Base-by-base conservation (phyloP, 2,113 vertebrate species). In the Ctenodactylus gundi region DNA sequence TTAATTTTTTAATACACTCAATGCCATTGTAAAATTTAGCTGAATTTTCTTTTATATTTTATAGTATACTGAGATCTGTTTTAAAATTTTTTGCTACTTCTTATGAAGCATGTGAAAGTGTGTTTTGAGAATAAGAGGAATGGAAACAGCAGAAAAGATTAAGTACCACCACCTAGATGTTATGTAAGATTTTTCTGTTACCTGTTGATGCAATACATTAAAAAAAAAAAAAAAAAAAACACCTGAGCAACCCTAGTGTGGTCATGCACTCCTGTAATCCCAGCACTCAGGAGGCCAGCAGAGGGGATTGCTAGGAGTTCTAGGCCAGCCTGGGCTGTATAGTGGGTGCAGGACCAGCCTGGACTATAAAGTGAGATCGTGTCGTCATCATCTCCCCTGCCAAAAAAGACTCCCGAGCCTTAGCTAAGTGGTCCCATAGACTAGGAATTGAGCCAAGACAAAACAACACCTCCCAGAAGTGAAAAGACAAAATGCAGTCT, bases 1-100 rank as follows among this genome's bases (percentile, higher is more conserved):
- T 17, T 83, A 21, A 25, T 49, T 94, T 82, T 65, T 88, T 49
- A 91, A 58, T 89, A 68, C 84, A 81, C 72, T 90, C 80, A 80
- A 90, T 93, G 29, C 29, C 49, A 70, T 68, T 88, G 41, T 87
- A 81, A 95, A 94, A 76, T 75, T 90, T 93, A 93, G 25, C 44
- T 89, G 4, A 39, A 58, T 65, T 88, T 31, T 90, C 4, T 88
- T 46, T 85, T 60, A 29, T 82, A 84, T 85, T 91, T 93, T 94
- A 85, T 94, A 41, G 15, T 85, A 76, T 46, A 75, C 58, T 27
- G 34, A 90, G 80, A 80, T 36, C 80, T 88, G 5, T 85, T 41
- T 76, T 89, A 95, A 93, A 80, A 27, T 31, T 82, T 41, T 78
- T 62, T 51, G 55, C 21, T 67, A 34, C 29, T 93, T 85, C n/a